Evolutionary conservation across 2,113 vertebrate genomes (phyloP).

Genomic region (Prochilodus magdalenae): DNA sequence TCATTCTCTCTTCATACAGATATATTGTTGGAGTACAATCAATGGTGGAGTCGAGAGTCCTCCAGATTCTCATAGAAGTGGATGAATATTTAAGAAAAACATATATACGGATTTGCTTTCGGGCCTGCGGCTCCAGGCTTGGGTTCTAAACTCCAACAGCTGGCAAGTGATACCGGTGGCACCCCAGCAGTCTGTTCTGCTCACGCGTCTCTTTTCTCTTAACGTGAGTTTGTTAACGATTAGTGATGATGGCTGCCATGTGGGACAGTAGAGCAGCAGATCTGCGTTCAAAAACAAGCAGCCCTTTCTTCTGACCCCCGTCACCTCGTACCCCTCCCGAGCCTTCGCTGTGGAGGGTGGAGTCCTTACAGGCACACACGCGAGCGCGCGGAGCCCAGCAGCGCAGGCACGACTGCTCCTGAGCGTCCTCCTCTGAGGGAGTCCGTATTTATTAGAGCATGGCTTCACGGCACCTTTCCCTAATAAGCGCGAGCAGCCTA

Average conservation of each 20-base stretch:
- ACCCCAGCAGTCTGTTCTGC: no score
- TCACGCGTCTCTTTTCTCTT: neutral
- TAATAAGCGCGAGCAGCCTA: neutral
- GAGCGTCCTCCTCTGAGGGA: neutral
- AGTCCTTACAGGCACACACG: neutral
- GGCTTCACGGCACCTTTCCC: neutral
- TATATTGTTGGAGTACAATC: no score
- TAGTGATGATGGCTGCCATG: neutral
- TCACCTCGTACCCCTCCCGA: neutral
- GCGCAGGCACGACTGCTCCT: no score
- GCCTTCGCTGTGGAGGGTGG: neutral
- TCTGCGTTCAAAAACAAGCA: neutral
- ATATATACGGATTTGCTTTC: no score
- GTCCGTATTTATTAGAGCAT: no score
- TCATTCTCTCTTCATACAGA: no score
- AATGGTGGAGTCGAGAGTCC: no score
- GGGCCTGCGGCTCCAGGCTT: no score
- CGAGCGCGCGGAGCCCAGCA: neutral
- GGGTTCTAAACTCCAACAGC: no score
- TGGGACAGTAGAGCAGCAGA: neutral
- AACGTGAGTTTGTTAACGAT: neutral
- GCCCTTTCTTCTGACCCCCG: neutral
- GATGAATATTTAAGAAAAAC: no score
- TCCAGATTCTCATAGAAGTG: no score
- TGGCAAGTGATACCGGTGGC: no score